phyloP scores from a whole-genome alignment of 92 coral and sea anemone species.

The Micromussa lordhowensis region DNA sequence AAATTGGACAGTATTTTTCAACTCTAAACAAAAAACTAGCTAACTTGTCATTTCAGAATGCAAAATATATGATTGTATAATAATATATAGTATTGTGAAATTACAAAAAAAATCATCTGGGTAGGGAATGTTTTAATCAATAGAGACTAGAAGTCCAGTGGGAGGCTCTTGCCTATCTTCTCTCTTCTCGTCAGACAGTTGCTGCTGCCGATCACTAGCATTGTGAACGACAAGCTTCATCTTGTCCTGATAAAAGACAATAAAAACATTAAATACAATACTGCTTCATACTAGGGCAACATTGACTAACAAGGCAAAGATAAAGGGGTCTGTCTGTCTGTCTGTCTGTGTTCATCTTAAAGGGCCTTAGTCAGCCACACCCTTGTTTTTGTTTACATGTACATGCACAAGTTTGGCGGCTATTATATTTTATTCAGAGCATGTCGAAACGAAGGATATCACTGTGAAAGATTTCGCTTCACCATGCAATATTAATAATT shows the following conservation, averaged over 20 bases:
- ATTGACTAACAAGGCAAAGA: too few relatives aligned
- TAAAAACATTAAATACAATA: background rate
- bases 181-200: constrained; percentile 2
- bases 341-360: too few relatives aligned
- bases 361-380: too few relatives aligned
- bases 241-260: constrained; percentile 59
- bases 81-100: background rate
- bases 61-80: background rate
- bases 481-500: too few relatives aligned
- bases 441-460: too few relatives aligned
- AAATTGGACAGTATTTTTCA: too few relatives aligned
- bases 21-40: background rate
- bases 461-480: too few relatives aligned
- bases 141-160: constrained; percentile 5
- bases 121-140: background rate
- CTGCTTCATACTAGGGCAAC: too few relatives aligned
- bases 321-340: too few relatives aligned
- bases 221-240: constrained; percentile 78
- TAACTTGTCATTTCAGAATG: background rate
- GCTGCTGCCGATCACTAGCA: constrained; percentile 34
- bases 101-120: background rate
- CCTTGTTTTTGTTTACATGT: too few relatives aligned
- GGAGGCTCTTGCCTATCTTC: constrained; percentile 21
- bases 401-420: too few relatives aligned
- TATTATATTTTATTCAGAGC: too few relatives aligned